Conservation (phyloP, 2,113 vertebrate species). For the Hystrix brachyura region DNA sequence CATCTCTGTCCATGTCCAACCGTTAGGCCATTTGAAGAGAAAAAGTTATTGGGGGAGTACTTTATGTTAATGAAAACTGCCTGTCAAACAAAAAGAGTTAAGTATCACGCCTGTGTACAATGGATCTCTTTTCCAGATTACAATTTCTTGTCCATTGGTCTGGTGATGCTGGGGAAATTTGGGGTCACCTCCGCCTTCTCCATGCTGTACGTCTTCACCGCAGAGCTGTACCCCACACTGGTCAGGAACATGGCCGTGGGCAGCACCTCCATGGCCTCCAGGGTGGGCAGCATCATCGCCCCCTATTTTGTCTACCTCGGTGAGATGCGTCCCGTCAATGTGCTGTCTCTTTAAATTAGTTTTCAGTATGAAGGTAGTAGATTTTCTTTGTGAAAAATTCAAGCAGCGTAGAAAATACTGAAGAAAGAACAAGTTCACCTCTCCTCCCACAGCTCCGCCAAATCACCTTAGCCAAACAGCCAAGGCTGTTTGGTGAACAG, state of each 20-base stretch:
- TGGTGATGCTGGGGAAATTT: slow-evolving; percentile 95
- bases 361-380: slow-evolving; percentile 1
- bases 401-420: slow-evolving; percentile 5
- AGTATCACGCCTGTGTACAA: neutral
- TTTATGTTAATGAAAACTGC: neutral
- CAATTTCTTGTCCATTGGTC: slow-evolving; percentile 84
- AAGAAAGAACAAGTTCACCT: slow-evolving; percentile 43
- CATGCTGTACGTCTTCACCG: slow-evolving; percentile 92
- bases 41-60: neutral
- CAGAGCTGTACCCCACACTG: slow-evolving; percentile 94
- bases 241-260: slow-evolving; percentile 95
- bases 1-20: neutral
- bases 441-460: neutral
- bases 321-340: slow-evolving; percentile 76
- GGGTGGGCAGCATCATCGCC: slow-evolving; percentile 92
- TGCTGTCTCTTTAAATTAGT: neutral
- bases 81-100: neutral
- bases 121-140: slow-evolving; percentile 85
- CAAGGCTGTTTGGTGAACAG: neutral
- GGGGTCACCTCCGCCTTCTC: slow-evolving; percentile 93
- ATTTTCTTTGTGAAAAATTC: neutral
- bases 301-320: slow-evolving; percentile 95
- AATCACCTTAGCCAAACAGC: neutral
- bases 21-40: neutral
- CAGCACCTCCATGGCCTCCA: slow-evolving; percentile 92